These are phyloP conservation scores for Xiphophorus hellerii DNA, from an alignment of 2,113 vertebrate genomes.

Conservation along the genomic window DNA sequence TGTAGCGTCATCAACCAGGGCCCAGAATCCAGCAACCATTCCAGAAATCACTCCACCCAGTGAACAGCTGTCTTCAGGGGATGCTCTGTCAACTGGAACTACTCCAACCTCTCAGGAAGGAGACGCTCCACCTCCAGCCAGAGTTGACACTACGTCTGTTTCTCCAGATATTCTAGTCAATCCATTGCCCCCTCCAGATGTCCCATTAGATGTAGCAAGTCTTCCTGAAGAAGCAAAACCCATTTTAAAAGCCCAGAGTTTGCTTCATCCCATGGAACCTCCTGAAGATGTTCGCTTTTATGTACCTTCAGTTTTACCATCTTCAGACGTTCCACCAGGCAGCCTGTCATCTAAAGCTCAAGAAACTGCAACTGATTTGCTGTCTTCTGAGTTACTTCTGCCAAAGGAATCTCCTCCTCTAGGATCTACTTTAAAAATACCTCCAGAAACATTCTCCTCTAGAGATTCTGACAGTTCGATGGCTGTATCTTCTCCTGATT, in stretches of 20 bases:
- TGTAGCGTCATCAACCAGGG: conserved; percentile 9
- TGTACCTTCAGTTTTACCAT: background rate
- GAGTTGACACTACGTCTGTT: conserved; percentile 29
- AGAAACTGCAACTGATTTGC: background rate
- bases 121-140: conserved; percentile 27
- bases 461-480: background rate
- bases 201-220: background rate
- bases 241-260: background rate
- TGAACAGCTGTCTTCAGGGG: conserved; percentile 14
- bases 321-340: background rate
- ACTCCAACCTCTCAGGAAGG: conserved; percentile 15
- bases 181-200: background rate
- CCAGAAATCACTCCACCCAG: conserved; percentile 3
- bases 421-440: background rate
- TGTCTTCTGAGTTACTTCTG: background rate
- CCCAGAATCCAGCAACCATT: conserved; percentile 3
- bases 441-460: background rate
- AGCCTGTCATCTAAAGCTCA: background rate
- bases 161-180: conserved; percentile 8
- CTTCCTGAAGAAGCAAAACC: background rate
- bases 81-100: conserved; percentile 5
- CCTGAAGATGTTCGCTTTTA: background rate
- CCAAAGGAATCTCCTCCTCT: background rate
- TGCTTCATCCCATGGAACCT: background rate
- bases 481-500: conserved; percentile 3